Evolutionary conservation across 1,140 invertebrate genomes (phyloP), one percentile per base, ranked within the genome.

Genomic region (Marisa cornuarietis): DNA sequence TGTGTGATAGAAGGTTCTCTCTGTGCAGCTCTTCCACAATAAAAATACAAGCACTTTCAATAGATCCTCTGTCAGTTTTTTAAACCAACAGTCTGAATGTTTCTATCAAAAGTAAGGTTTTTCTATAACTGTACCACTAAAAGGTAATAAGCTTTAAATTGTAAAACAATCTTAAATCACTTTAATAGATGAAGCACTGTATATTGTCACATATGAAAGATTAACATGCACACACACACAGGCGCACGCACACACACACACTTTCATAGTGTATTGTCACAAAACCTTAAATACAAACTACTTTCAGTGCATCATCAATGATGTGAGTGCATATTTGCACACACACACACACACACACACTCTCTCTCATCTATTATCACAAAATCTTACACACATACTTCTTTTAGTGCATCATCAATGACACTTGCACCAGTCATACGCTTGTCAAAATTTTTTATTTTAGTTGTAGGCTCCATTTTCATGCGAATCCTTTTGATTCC

Each of bases 401-500:
- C 94, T 88, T 94, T 94, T 78, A 95, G 88, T 80, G 93, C 93
- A 87, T 95, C 94, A 91, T 95, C 94, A 83, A 95, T 95, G 51
- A 94, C 91, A 84, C 92, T 92, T 79, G 94, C 94, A 78, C 94
- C 94, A 31, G 94, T 94, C 80, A 95, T 88, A 71, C 89, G 72
- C 76, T 86, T 88, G 81, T 90, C 89, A 85, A 88, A 85, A 63
- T 90, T 90, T n/a, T 84, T 86, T 61, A 85, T 85, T 76, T 82
- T 84, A 66, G 84, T 84, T 20, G 72, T 82, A 18, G 81, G 85
- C 71, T 86, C 82, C 85, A 89, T 85, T 49, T 82, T 79, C 14
- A 79, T 71, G 22, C 81, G 83, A 10, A 90, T 76, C 85, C 49
- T n/a, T 20, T 90, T 71, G 22, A 79, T 76, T 26, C 49, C 63